phyloP scores from a whole-genome alignment of 2,888 invertebrate genomes.

The Cetonia aurata region DNA sequence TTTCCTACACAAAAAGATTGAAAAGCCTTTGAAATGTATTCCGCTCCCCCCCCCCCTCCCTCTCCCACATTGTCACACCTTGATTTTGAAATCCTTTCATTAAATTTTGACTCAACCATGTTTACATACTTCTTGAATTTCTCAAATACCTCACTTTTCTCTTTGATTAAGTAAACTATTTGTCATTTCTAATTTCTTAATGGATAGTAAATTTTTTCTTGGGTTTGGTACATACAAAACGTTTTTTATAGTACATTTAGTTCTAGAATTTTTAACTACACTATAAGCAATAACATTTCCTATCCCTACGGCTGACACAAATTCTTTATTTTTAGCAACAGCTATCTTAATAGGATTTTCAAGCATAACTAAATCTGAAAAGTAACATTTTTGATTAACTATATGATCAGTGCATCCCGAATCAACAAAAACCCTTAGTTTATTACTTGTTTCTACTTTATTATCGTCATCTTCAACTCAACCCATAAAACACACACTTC shows the following conservation, averaged over 20 bases:
- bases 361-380: slow-evolving; percentile 14
- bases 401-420: slow-evolving; percentile 8
- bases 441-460: background rate
- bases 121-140: slow-evolving; percentile 40
- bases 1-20: no score
- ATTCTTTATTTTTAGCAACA: slow-evolving; percentile 2
- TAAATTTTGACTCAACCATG: slow-evolving; percentile 24
- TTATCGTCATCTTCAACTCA: background rate
- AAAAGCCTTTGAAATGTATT: slow-evolving; percentile 46
- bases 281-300: background rate
- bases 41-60: no score
- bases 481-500: background rate
- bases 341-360: slow-evolving; percentile 3
- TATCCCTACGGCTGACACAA: background rate
- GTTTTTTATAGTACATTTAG: slow-evolving; percentile 25
- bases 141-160: slow-evolving; percentile 43
- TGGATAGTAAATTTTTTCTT: slow-evolving; percentile 24
- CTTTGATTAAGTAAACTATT: slow-evolving; percentile 20
- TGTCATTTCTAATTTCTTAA: slow-evolving; percentile 30
- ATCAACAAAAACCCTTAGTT: slow-evolving; percentile 1
- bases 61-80: slow-evolving; percentile 48
- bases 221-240: slow-evolving; percentile 30
- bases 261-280: background rate
- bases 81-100: slow-evolving; percentile 24
- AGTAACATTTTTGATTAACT: slow-evolving; percentile 6